Base-by-base conservation (phyloP, 2,888 invertebrate genomes). In the Apotomis betuletana region DNA sequence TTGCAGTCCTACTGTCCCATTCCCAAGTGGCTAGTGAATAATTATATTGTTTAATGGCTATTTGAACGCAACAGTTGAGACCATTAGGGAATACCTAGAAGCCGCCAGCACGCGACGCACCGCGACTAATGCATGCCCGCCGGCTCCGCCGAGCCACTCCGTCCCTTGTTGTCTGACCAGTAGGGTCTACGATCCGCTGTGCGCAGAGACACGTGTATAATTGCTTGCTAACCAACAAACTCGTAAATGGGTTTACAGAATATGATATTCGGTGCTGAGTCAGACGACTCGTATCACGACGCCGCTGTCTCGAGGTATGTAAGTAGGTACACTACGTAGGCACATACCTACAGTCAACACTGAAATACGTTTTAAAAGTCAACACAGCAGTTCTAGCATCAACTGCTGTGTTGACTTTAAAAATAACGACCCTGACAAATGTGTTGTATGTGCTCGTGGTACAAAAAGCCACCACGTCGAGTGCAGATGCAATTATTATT, bases 11-110 rank as follows among this genome's bases (percentile, higher is more conserved):
- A 77, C 71, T 74, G 79, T 82, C 81, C 81, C 77, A 78, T 81
- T 80, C 74, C 79, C 82, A 82, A 80, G 82, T 82, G 79, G 77
- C 78, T 74, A 70, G 79, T 85, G 78, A 86, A 82, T 83, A 80
- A 83, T 84, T 81, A 87, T 81, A 76, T 67, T 67, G 73, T 80
- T 82, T 78, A 87, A 86, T 87, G 85, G 86, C 85, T 86, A 81
- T 85, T 79, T 72, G 60, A 74, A 76, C 75, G 52, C 72, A 70
- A 78, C 74, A 74, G 75, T 79, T 77, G 44, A 71, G 61, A 82
- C 78, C 80, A 79, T 83, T 80, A 77, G 79, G 79, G 78, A 78
- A 77, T 77, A 75, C 73, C 60, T 60, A 70, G 67, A 74, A 77
- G 8, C 38, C 75, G 72, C 61, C 72, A 64, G 69, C 74, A 70